Evolutionary conservation across 2,797 vertebrate species (phyloP).

Genomic region (Antennarius maculatus): DNA sequence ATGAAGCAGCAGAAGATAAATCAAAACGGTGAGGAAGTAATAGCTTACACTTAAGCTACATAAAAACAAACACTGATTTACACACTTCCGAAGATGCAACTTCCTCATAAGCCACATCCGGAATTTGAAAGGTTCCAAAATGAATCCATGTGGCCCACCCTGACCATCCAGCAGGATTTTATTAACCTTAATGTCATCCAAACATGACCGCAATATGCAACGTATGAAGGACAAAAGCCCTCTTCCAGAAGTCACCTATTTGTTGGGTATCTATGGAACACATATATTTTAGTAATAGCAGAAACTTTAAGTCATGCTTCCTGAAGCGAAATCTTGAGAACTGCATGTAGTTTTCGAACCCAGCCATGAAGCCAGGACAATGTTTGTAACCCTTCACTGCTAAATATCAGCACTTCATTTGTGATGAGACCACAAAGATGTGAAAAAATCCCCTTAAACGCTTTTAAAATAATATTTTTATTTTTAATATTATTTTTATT

Average conservation of each 20-base stretch:
- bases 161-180: slow-evolving; percentile 2
- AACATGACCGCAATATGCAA: slow-evolving; percentile 2
- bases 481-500: slow-evolving; percentile 16
- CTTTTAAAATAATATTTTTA: slow-evolving; percentile 38
- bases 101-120: neutral
- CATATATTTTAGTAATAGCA: neutral
- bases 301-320: neutral
- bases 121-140: slow-evolving; percentile 9
- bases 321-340: slow-evolving; percentile 20
- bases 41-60: neutral
- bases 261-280: neutral
- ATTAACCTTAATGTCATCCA: neutral
- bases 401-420: slow-evolving; percentile 13
- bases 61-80: neutral
- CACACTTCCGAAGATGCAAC: slow-evolving; percentile 4
- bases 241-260: slow-evolving; percentile 2
- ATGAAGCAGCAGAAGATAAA: neutral
- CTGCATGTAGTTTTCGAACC: slow-evolving; percentile 6
- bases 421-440: slow-evolving; percentile 19
- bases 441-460: slow-evolving; percentile 31
- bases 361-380: neutral
- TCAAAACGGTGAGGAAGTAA: neutral
- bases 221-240: neutral
- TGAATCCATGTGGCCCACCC: slow-evolving; percentile 5
- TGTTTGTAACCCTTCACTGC: slow-evolving; percentile 3